phyloP scores from a whole-genome alignment of 2,888 invertebrate genomes.

The Rhorus exstirpatorius region DNA sequence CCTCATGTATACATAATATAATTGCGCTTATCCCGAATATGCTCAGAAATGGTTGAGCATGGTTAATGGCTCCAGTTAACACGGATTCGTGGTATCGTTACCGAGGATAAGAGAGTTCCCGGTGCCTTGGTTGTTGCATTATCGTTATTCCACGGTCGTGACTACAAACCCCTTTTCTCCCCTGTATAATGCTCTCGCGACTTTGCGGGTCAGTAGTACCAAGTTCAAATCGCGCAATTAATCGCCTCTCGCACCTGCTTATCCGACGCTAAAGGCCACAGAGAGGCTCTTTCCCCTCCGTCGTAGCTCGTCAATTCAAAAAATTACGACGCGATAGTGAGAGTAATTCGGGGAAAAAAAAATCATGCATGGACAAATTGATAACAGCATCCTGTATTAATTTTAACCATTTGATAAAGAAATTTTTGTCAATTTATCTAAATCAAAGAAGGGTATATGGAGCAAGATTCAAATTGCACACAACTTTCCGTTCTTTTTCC shows the following conservation, averaged over 20 bases:
- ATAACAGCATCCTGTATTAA: no score
- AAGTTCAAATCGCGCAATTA: conserved; percentile 53
- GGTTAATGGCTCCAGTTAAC: conserved; percentile 37
- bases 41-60: conserved; percentile 18
- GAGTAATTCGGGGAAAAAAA: no score
- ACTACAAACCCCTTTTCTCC: conserved; percentile 16
- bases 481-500: no score
- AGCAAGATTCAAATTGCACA: no score
- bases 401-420: no score
- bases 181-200: not conserved
- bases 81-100: conserved; percentile 22
- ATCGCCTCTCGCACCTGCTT: conserved; percentile 45
- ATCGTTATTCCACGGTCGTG: conserved; percentile 51
- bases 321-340: not conserved
- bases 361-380: no score
- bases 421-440: no score
- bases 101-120: conserved; percentile 28
- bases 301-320: not conserved
- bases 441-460: no score
- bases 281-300: not conserved
- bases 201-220: conserved; percentile 59
- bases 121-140: conserved; percentile 32
- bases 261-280: conserved; percentile 23
- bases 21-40: not conserved
- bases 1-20: no score